Evolutionary conservation across 2,797 vertebrate species (phyloP), one percentile per base, ranked within the genome.

Genomic region (Eulemur mongoz): DNA sequence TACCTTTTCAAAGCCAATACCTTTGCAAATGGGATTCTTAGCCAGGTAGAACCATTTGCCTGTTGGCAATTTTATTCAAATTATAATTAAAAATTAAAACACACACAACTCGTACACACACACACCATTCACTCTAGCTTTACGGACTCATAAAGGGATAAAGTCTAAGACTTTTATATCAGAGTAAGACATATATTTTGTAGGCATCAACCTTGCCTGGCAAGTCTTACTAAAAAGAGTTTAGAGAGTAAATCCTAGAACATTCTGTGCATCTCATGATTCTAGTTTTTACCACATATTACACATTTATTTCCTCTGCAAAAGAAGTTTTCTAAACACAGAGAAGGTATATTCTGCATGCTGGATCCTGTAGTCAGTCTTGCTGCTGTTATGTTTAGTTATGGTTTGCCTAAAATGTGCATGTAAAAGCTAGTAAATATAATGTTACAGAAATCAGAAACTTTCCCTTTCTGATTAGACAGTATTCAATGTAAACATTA

Each of bases 71-170:
- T 93, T 72, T 87, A 75, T 81, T 79, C 12, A 88, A 88, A 85
- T 96, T 94, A 59, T 85, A 80, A 92, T 78, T 86, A 92, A 76
- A 91, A 90, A 69, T 43, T 54, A 59, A 86, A 91, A 83, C 38
- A 57, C 27, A 78, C 10, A 35, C 13, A 89, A 70, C 13, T 79
- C 32, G 43, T 45, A 45, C 48, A 43, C 43, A 48, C 20, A 81
- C 15, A 79, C 32, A 78, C 30, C 13, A 65, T 75, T 81, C 57
- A 57, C 65, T 79, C 22, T 80, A 83, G 30, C 14, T 75, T 78
- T 76, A 50, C 12, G 93, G 7, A 48, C 9, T 79, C 22, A 61
- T 50, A 67, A 85, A 91, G 7, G 8, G 3, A 73, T 81, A 14
- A 92, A 90, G 65, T 48, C 72, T 94, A 81, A 59, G 50, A 87